Evolutionary conservation across 2,113 vertebrate genomes (phyloP), one percentile per base, ranked within the genome.

Genomic region (Silurus glanis): DNA sequence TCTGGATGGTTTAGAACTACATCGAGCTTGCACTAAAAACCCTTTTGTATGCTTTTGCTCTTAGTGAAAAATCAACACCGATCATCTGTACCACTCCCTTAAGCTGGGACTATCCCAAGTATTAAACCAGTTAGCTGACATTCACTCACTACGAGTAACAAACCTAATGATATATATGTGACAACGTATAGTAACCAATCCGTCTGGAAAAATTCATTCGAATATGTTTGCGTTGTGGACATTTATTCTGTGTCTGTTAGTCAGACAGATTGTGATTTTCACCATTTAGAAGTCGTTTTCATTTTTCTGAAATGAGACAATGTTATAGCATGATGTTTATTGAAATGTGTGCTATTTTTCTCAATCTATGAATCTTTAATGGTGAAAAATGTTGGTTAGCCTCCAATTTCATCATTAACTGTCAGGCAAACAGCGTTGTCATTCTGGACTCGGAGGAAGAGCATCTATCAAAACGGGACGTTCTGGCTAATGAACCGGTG

Each of bases 401-500:
- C 25, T 10, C 45, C 21, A 71, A 85, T 85, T 61, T 80, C 16
- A 85, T 87, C 45, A 19, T 80, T 82, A 28, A 71, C 66, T 55
- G 51, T 82, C 25, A 66, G 80, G 69, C 37, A 51, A 64, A 80
- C n/a, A 6, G 21, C 45, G 25, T 59, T 56, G 75, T 86, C 81
- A 74, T 86, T 79, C 12, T 23, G 28, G 53, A 64, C 51, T 49
- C 28, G 72, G 76, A n/a, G 23, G 51, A 53, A 19, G 13, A 61
- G 17, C 25, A 56, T 85, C 45, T 53, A 72, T 51, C 56, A 55
- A 71, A 74, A 58, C 4, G 6, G 51, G 49, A 66, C 64, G 9
- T 85, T 89, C 71, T 55, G 53, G 45, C 74, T 83, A 83, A 89
- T 86, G 83, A 83, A 66, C 23, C 53, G 45, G 76, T 13, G 71